Evolutionary conservation across 2,888 invertebrate species (phyloP).

Genomic region (Clusia tigrina): DNA sequence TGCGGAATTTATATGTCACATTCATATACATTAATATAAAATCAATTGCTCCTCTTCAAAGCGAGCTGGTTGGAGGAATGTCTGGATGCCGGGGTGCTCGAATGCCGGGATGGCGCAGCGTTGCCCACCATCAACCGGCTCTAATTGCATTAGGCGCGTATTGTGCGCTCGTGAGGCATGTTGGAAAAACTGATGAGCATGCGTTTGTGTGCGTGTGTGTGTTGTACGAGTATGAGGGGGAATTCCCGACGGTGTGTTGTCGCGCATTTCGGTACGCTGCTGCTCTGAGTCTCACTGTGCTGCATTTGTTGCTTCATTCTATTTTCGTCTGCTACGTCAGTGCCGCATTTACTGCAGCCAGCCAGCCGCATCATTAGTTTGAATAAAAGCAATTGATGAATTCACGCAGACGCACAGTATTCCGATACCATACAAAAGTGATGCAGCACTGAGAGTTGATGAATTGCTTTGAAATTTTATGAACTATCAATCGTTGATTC

Average conservation of each 20-base stretch:
- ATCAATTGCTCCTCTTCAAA: not conserved
- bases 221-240: no score
- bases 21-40: not conserved
- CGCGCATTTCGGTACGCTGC: no score
- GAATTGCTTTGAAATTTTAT: no score
- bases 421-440: no score
- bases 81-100: not conserved
- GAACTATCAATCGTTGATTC: no score
- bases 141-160: not conserved
- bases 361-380: no score
- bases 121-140: not conserved
- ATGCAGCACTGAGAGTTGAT: no score
- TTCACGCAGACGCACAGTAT: no score
- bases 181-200: not conserved
- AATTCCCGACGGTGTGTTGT: not conserved
- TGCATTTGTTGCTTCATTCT: not conserved
- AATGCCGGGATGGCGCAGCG: not conserved
- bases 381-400: no score
- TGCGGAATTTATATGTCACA: not conserved
- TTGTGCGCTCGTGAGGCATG: not conserved
- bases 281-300: not conserved
- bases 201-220: no score
- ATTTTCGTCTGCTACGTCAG: not conserved
- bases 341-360: not conserved
- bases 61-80: no score